These are phyloP conservation scores for Cynopterus sphinx DNA, from an alignment of 2,797 vertebrate genomes.

Conservation along the genomic window DNA sequence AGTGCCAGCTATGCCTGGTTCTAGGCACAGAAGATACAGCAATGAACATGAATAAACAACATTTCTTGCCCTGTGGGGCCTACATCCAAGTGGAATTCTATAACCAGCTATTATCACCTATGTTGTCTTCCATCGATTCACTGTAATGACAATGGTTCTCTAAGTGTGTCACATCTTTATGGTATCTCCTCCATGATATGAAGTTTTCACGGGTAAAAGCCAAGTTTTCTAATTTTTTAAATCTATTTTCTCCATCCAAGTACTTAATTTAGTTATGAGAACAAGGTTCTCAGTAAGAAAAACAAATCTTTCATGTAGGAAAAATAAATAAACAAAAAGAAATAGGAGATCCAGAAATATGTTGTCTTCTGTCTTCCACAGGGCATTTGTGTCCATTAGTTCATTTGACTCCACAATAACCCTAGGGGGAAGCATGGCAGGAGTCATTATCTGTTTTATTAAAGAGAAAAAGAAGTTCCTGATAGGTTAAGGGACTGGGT, in stretches of 20 bases:
- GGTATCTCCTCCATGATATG: neutral
- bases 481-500: neutral
- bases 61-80: neutral
- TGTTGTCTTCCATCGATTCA: neutral
- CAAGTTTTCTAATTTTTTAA: constrained; percentile 13
- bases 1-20: neutral
- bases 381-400: neutral
- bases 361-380: neutral
- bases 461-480: neutral
- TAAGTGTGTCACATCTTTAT: neutral
- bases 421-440: neutral
- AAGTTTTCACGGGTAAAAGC: neutral
- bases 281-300: neutral
- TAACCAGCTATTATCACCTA: neutral
- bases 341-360: neutral
- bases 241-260: neutral
- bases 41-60: neutral
- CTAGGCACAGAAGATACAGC: neutral
- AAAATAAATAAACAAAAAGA: neutral
- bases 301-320: neutral
- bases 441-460: neutral
- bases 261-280: neutral
- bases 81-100: neutral
- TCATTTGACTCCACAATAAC: neutral
- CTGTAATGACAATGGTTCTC: neutral